These are phyloP conservation scores for Bellardia pandia DNA, from an alignment of 2,888 invertebrate species.

Conservation along the genomic window DNA sequence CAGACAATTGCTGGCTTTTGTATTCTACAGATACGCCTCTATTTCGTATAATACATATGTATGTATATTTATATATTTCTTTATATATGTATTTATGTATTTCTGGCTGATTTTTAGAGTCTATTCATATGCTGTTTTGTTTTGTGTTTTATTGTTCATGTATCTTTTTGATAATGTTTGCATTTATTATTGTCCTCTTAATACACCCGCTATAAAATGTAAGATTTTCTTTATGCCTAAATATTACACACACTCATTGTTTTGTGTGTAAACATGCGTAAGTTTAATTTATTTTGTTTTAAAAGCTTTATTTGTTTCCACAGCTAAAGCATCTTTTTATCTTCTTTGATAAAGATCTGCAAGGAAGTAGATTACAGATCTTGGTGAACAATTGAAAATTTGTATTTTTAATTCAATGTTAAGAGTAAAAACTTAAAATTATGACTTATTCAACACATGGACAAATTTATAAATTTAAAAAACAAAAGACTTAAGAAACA, in stretches of 20 bases:
- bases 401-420: background rate
- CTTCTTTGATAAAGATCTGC: constrained; percentile 49
- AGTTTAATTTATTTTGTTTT: constrained; percentile 64
- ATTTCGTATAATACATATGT: constrained; percentile 43
- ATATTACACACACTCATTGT: constrained; percentile 13
- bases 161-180: constrained; percentile 44
- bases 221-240: background rate
- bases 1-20: constrained; percentile 80
- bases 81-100: constrained; percentile 20
- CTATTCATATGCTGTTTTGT: constrained; percentile 34
- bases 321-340: constrained; percentile 28
- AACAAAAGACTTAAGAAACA: constrained; percentile 31
- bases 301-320: constrained; percentile 23
- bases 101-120: constrained; percentile 17
- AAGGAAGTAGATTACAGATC: constrained; percentile 43
- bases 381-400: constrained; percentile 43
- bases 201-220: constrained; percentile 61
- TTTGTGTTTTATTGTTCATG: constrained; percentile 1
- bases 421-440: no score
- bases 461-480: background rate
- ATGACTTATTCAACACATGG: no score
- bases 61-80: background rate
- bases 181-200: constrained; percentile 68
- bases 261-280: constrained; percentile 55
- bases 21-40: constrained; percentile 74